phyloP scores from a whole-genome alignment of 2,888 invertebrate genomes.

The Allolobophora icterica region DNA sequence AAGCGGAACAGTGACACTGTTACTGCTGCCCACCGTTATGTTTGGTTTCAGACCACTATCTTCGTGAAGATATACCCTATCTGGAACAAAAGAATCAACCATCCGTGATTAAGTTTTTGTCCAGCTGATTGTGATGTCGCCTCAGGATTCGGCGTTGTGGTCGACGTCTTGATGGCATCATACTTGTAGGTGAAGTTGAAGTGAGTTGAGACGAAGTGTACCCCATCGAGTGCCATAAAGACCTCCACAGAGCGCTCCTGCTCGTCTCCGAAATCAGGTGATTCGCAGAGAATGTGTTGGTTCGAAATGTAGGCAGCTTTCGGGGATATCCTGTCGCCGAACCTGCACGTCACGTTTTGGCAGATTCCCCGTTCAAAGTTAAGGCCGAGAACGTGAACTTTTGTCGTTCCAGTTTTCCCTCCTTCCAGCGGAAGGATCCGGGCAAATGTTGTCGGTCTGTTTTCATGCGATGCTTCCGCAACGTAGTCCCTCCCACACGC shows the following conservation, averaged over 20 bases:
- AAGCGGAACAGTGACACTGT: no score
- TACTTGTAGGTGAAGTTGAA: slow-evolving; percentile 31
- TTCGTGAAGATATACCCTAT: background rate
- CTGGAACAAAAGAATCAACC: background rate
- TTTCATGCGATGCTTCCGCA: slow-evolving; percentile 14
- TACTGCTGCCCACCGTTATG: background rate
- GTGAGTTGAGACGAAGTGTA: background rate
- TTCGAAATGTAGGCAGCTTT: slow-evolving; percentile 40
- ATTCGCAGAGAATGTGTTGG: slow-evolving; percentile 44
- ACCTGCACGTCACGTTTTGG: slow-evolving; percentile 44
- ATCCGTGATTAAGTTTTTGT: background rate
- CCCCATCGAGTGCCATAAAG: slow-evolving; percentile 20
- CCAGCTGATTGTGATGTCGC: background rate
- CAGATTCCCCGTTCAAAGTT: slow-evolving; percentile 48
- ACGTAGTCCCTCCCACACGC: slow-evolving; percentile 42
- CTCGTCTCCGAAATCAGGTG: slow-evolving; percentile 34
- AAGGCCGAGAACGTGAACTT: slow-evolving; percentile 47
- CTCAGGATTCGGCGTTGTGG: no score
- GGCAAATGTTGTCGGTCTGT: background rate
- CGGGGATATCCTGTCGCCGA: slow-evolving; percentile 38
- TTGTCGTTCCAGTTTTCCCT: slow-evolving; percentile 35
- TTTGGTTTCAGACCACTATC: background rate
- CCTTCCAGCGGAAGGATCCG: slow-evolving; percentile 45
- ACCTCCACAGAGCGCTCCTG: background rate
- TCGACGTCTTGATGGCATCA: background rate